These are phyloP conservation scores for Steinernema scapterisci DNA, from an alignment of 2,888 invertebrate genomes.

Conservation along the genomic window DNA sequence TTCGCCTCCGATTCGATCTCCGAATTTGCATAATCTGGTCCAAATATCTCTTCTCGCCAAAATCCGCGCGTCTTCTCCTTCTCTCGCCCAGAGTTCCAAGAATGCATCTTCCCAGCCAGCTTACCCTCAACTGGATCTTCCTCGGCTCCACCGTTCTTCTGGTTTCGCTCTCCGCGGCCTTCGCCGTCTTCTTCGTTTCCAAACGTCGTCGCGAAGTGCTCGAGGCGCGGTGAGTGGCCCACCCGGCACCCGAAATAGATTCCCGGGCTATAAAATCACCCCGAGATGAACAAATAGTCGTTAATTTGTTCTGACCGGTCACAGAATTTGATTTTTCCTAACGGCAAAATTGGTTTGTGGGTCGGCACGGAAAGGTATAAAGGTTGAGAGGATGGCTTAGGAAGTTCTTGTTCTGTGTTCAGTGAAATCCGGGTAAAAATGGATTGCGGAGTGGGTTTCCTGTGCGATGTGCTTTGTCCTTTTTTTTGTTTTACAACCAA, in stretches of 20 bases:
- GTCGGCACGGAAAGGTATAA: too few relatives aligned
- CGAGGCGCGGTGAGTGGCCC: constrained; percentile 11
- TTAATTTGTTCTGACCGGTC: constrained; percentile 13
- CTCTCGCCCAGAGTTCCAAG: not conserved
- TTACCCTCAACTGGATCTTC: constrained; percentile 9
- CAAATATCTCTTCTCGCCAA: constrained; percentile 4
- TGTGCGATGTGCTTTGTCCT: too few relatives aligned
- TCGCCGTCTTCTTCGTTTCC: constrained; percentile 21
- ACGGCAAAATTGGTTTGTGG: too few relatives aligned
- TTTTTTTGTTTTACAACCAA: too few relatives aligned
- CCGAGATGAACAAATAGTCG: not conserved
- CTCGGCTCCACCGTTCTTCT: constrained; percentile 2
- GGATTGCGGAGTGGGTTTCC: too few relatives aligned
- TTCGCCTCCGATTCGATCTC: not conserved
- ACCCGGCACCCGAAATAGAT: not conserved
- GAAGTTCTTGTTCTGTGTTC: too few relatives aligned
- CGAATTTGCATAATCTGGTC: constrained; percentile 1
- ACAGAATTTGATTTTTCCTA: not conserved
- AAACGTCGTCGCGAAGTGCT: constrained; percentile 11
- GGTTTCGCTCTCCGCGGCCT: not conserved
- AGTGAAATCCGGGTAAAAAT: too few relatives aligned
- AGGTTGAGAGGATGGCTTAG: too few relatives aligned
- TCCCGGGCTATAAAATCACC: not conserved
- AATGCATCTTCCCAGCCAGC: not conserved
- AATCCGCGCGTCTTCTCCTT: not conserved